phyloP scores from a whole-genome alignment of 2,797 vertebrate species.

The Heterohyrax brucei region DNA sequence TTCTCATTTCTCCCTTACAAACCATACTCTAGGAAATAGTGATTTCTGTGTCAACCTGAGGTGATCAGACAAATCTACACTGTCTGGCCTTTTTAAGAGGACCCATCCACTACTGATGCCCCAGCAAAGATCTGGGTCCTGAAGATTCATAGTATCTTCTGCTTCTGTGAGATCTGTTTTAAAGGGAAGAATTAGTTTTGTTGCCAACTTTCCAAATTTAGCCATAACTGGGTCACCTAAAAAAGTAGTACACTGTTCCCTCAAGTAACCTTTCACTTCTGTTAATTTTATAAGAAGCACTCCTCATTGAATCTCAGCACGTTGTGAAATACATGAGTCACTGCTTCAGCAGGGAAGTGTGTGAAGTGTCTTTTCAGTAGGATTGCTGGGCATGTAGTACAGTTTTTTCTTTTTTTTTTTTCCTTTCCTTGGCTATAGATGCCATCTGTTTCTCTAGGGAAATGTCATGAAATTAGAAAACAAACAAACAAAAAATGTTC shows the following conservation, averaged over 20 bases:
- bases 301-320: constrained; percentile 80
- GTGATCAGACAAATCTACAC: constrained; percentile 17
- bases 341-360: constrained; percentile 60
- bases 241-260: constrained; percentile 86
- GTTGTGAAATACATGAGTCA: constrained; percentile 87
- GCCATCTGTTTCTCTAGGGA: constrained; percentile 15
- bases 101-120: constrained; percentile 50
- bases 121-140: constrained; percentile 61
- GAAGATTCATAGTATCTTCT: constrained; percentile 78
- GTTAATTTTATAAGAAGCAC: constrained; percentile 84
- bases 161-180: constrained; percentile 46
- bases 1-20: constrained; percentile 13
- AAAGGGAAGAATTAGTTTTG: constrained; percentile 57
- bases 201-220: constrained; percentile 84
- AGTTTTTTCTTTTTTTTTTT: constrained; percentile 6
- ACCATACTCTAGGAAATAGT: constrained; percentile 1
- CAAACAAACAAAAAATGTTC: neutral
- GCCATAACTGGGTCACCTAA: constrained; percentile 85
- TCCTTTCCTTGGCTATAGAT: constrained; percentile 15
- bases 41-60: neutral
- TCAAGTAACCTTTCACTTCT: constrained; percentile 85
- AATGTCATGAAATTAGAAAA: neutral
- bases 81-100: constrained; percentile 41
- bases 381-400: constrained; percentile 23
- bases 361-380: constrained; percentile 71